phyloP scores from a whole-genome alignment of 2,888 invertebrate genomes.

The Morpho deidamia region DNA sequence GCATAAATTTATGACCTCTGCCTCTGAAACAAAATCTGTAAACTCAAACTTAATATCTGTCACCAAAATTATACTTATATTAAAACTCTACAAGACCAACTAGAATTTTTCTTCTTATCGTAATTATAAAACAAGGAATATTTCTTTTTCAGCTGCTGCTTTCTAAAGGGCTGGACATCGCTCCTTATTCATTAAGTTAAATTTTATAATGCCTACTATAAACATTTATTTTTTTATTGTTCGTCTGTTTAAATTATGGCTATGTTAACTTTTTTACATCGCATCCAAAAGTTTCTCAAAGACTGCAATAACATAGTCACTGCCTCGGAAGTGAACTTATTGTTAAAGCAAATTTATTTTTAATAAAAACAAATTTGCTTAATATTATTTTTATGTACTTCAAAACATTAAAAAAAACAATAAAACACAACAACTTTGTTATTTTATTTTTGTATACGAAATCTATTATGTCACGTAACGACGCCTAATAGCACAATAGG shows the following conservation, averaged over 20 bases:
- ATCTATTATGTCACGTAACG: too few species aligned
- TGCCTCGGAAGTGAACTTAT: constrained; percentile 54
- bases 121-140: background rate
- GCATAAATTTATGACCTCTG: too few species aligned
- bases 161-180: constrained; percentile 61
- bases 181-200: constrained; percentile 47
- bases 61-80: too few species aligned
- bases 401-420: constrained; percentile 58
- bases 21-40: too few species aligned
- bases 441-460: background rate
- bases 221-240: constrained; percentile 43
- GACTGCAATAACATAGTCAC: constrained; percentile 74
- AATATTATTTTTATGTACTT: constrained; percentile 67
- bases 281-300: constrained; percentile 37
- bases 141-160: constrained; percentile 70
- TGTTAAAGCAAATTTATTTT: constrained; percentile 63
- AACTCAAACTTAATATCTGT: too few species aligned
- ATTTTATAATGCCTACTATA: constrained; percentile 24
- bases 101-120: background rate
- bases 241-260: constrained; percentile 53
- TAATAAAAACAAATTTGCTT: too few species aligned
- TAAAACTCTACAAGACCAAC: background rate
- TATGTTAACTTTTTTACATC: constrained; percentile 42
- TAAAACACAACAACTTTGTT: constrained; percentile 48
- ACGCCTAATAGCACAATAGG: too few species aligned